Percentiles rank a stretch among this genome's conserved stretches.
These are phyloP conservation scores for Ctenoplectra terminalis DNA, from an alignment of 1,140 invertebrate genomes.

Conservation along the genomic window DNA sequence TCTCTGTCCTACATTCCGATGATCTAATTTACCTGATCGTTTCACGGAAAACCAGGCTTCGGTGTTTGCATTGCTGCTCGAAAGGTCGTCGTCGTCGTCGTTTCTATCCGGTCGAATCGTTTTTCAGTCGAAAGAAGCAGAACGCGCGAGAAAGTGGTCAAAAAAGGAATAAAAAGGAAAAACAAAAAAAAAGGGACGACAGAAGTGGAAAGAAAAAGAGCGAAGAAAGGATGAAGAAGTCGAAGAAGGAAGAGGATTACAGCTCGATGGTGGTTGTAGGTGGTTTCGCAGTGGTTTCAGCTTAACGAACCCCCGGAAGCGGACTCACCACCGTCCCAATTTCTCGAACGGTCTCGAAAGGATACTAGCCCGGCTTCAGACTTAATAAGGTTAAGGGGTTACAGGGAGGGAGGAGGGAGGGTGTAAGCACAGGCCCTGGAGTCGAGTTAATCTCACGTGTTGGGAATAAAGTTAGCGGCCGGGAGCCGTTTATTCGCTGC, in stretches of 20 bases:
- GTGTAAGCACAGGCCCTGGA: slow-evolving; percentile 46
- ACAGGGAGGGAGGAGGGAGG: slow-evolving; percentile 20
- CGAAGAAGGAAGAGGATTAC: slow-evolving; percentile 54
- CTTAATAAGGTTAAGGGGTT: slow-evolving; percentile 73
- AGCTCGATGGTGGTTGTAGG: slow-evolving; percentile 56
- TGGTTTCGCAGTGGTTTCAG: slow-evolving; percentile 65
- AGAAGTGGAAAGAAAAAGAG: slow-evolving; percentile 2
- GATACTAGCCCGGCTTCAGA: slow-evolving; percentile 64
- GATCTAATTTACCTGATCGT: slow-evolving; percentile 32
- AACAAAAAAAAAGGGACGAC: not conserved
- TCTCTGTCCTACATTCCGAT: not conserved
- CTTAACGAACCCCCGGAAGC: slow-evolving; percentile 74
- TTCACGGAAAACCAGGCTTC: not conserved
- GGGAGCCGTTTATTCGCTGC: slow-evolving; percentile 57
- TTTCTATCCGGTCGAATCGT: slow-evolving; percentile 1
- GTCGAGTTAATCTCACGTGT: slow-evolving; percentile 73
- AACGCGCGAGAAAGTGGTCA: not conserved
- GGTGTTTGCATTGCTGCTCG: slow-evolving; percentile 20
- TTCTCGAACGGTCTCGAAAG: slow-evolving; percentile 74
- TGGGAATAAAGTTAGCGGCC: slow-evolving; percentile 72
- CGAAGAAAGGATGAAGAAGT: not conserved
- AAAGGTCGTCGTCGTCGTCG: not conserved
- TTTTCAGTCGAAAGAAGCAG: not conserved
- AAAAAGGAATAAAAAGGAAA: not conserved
- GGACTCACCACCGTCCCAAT: slow-evolving; percentile 69